Percentiles rank a stretch among this genome's conserved stretches.
phyloP scores from a whole-genome alignment of 2,888 invertebrate species.

The Leptopilina drosophilae region DNA sequence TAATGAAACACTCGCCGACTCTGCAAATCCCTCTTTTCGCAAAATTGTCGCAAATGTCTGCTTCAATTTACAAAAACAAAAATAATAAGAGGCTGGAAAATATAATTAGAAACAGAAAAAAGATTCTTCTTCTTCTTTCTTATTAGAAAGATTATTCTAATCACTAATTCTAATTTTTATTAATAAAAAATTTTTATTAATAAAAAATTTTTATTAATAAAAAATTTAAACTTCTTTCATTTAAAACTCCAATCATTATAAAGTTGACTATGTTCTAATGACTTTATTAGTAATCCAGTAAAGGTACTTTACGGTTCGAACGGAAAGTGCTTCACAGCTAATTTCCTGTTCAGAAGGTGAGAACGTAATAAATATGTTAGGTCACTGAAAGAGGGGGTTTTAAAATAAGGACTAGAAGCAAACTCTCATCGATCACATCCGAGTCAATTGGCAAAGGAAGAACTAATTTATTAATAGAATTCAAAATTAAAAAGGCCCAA shows the following conservation, averaged over 20 bases:
- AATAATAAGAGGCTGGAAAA: background rate
- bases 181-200: too few relatives aligned
- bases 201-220: too few relatives aligned
- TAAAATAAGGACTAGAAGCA: background rate
- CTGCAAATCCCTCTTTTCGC: conserved; percentile 7
- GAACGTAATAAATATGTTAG: conserved; percentile 33
- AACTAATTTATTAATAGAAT: background rate
- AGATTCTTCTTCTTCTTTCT: too few relatives aligned
- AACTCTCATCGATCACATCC: background rate
- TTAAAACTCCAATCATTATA: background rate
- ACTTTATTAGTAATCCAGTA: background rate
- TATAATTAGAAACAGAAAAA: background rate
- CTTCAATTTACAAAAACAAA: conserved; percentile 4
- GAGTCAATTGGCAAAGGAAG: background rate
- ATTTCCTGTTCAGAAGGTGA: conserved; percentile 61
- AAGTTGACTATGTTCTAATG: background rate
- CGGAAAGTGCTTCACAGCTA: conserved; percentile 62
- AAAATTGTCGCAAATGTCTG: conserved; percentile 7
- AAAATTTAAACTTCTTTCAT: too few relatives aligned
- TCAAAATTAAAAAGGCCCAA: background rate
- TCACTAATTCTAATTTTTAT: too few relatives aligned
- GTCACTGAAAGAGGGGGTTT: background rate
- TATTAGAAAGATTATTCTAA: too few relatives aligned
- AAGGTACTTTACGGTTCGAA: background rate
- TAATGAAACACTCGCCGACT: conserved; percentile 26